Evolutionary conservation across 2,797 vertebrate genomes (phyloP).

Genomic region (Mionectes olivaceus): DNA sequence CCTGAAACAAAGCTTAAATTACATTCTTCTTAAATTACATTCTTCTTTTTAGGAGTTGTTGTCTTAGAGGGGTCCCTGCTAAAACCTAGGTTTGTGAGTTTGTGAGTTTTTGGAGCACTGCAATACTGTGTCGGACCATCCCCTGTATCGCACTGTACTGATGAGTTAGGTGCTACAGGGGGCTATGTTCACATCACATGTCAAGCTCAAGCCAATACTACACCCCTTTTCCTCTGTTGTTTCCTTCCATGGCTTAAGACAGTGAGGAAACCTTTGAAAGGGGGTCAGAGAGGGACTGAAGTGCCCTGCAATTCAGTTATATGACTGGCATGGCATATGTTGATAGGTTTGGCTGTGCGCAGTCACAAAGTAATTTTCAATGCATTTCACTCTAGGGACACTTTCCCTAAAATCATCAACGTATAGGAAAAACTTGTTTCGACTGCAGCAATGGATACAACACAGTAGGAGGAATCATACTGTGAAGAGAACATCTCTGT

Average conservation of each 20-base stretch:
- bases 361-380: not conserved
- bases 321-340: not conserved
- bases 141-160: fast-evolving
- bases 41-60: not conserved
- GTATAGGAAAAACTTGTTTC: not conserved
- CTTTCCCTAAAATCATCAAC: not conserved
- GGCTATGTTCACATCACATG: fast-evolving
- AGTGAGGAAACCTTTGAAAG: not conserved
- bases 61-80: not conserved
- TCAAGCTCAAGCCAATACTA: not conserved
- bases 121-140: too few relatives aligned
- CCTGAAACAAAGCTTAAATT: not conserved
- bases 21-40: not conserved
- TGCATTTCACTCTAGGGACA: not conserved
- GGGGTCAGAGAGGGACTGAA: not conserved
- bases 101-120: not conserved
- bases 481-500: not conserved
- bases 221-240: not conserved
- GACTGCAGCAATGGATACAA: not conserved
- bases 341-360: not conserved
- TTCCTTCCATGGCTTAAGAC: not conserved
- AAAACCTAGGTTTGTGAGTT: not conserved
- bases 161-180: not conserved
- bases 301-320: not conserved
- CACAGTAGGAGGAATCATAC: not conserved